Evolutionary conservation across 1,140 invertebrate genomes (phyloP), one percentile per base, ranked within the genome.

Genomic region (Helicoverpa armigera): DNA sequence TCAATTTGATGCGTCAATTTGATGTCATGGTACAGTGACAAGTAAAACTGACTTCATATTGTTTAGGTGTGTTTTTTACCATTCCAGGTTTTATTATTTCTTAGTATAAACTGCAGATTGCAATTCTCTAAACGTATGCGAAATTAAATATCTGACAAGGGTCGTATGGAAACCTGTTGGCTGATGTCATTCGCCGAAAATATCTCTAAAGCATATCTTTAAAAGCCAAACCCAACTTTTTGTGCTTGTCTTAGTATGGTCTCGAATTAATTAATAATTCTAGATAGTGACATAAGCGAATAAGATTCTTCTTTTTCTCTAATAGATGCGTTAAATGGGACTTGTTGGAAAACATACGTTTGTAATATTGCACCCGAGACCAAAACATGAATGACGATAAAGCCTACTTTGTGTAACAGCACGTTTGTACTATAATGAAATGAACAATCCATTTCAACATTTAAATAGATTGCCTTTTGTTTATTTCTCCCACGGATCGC

Each of bases 401-500:
- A 43, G 35, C 35, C 35, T 43, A 43, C 3, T 43, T 43, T 43
- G 35, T 43, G 35, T 85, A 85, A 88, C 82, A 70, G 76, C 81
- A 82, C 65, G 80, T 86, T 85, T 85, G 35, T 43, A 43, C 5
- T 43, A 43, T 43, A 43, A 43, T 43, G 35, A 9, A 43, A 43
- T 43, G 5, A 43, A 43, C 35, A 43, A 43, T 43, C 35, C 70
- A 76, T 86, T 31, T 29, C 31, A 58, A 69, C 75, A 85, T 85
- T 85, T 86, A 84, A 85, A 85, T 86, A 83, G 73, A 79, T 79
- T 85, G 83, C 73, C 35, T 75, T 88, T 90, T 90, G 91, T 90
- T 90, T 86, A 83, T 84, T 86, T 89, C 89, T 92, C 90, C 88
- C 91, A 92, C 90, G 89, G 82, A 83, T 80, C 77, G 82, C 79